Evolutionary conservation across 1,140 invertebrate species (phyloP), one percentile per base, ranked within the genome.

Genomic region (Maniola jurtina): DNA sequence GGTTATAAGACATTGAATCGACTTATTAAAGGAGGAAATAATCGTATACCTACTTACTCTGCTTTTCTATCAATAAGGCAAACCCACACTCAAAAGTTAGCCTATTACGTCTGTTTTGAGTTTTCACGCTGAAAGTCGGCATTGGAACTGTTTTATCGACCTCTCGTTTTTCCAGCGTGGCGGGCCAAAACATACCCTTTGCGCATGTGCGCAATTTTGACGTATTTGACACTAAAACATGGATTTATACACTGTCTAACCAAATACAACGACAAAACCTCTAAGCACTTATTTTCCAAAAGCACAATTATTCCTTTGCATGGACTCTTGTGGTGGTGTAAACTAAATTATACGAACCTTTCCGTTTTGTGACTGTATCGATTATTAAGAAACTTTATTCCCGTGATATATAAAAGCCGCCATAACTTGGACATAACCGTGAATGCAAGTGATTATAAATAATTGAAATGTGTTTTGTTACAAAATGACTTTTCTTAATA

Each of bases 171-270:
- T 63, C 50, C 68, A 65, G 63, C 67, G 59, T 64, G 67, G 55
- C 65, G 52, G 60, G 61, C 73, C 77, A 79, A 71, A 79, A 79
- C 77, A 79, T 48, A 36, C 9, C 35, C 14, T 74, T 7, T 72
- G 81, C 87, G 87, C 87, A 88, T 88, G 87, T 69, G 73, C 59
- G 61, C 42, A 50, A 55, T 65, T 78, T 70, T 87, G 85, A 86
- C 87, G 86, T 69, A 66, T 74, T 68, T 76, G 75, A 80, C 76
- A 79, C 70, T 72, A 64, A 65, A 76, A 75, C 84, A 86, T 73
- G 60, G 64, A 70, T 61, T 73, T 66, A 67, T 64, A 70, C 56
- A 45, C 61, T 61, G 34, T 73, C 58, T 70, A 70, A 73, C 64
- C 68, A 54, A 55, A 70, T 72, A 81, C 77, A 76, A 78, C 77